Evolutionary conservation across 2,113 vertebrate genomes (phyloP), one percentile per base, ranked within the genome.

Genomic region (Engystomops pustulosus): DNA sequence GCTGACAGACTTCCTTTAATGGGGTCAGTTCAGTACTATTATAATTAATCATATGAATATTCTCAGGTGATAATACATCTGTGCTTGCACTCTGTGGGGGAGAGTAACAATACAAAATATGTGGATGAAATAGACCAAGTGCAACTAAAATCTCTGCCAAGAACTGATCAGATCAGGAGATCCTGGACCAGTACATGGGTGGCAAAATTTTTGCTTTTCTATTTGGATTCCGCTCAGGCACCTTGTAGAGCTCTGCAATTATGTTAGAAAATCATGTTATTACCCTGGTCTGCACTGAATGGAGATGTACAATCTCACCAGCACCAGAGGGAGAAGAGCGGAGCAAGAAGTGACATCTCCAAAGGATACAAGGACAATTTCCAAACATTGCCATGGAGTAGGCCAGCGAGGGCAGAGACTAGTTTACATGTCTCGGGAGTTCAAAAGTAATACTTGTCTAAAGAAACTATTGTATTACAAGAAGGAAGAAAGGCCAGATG

Each of bases 251-350:
- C 34, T 41, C 6, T 11, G 34, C 51, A 78, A 78, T 58, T 58
- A 78, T 25, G 75, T 36, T 58, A 36, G 49, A 58, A 55, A 58
- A 77, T 58, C 74, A 76, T 47, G 74, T 78, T 78, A 60, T 78
- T 78, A 78, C 60, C 38, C 38, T n/a, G 51, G 75, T 41, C 75
- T 41, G 75, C 55, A 25, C 51, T 41, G 75, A 78, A 41, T 78
- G 32, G 23, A 58, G 75, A 78, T 78, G 75, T 25, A 41, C 75
- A 78, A 78, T 78, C 75, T 78, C 32, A 17, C 2, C 51, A 1
- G 75, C 25, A 34, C 51, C 75, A 4, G 34, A 78, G 75, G 75
- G 53, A 60, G 20, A 78, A 11, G 15, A 60, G 18, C 34, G 55
- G 75, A n/a, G 20, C 51, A 60, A 25, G 41, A 58, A 60, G 75